Evolutionary conservation across 2,113 vertebrate genomes (phyloP).

Genomic region (Pampusana beccarii): DNA sequence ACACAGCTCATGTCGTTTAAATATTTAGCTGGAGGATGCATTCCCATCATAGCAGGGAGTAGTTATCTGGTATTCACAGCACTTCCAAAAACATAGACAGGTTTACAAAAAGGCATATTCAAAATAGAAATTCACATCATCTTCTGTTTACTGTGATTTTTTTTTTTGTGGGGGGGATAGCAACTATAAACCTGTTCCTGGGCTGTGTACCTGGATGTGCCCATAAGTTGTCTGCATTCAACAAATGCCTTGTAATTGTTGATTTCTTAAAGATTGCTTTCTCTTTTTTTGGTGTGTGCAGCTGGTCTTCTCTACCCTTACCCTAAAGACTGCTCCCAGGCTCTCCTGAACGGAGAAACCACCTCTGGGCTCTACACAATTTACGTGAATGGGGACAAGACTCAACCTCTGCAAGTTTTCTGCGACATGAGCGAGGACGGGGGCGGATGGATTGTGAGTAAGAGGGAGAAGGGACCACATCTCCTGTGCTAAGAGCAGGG

Average conservation of each 20-base stretch:
- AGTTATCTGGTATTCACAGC: not conserved
- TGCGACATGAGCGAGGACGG: slow-evolving; percentile 95
- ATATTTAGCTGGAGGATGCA: not conserved
- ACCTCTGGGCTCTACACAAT: slow-evolving; percentile 89
- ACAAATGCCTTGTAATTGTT: not conserved
- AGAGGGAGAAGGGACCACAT: not conserved
- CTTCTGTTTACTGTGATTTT: not conserved
- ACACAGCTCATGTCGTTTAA: not conserved
- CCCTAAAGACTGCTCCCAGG: slow-evolving; percentile 94
- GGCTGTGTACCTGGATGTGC: not conserved
- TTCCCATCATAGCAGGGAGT: not conserved
- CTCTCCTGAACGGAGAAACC: slow-evolving; percentile 90
- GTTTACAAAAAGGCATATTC: not conserved
- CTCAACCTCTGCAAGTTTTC: slow-evolving; percentile 87
- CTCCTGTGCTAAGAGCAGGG: not conserved
- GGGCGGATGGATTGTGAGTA: slow-evolving; percentile 97
- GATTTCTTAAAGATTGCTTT: not conserved
- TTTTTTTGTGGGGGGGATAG: not conserved
- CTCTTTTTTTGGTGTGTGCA: slow-evolving; percentile 48
- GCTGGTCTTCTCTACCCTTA: slow-evolving; percentile 89
- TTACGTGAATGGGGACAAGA: slow-evolving; percentile 87
- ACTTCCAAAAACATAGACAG: not conserved
- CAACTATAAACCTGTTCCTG: not conserved
- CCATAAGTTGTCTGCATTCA: not conserved
- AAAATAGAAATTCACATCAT: not conserved